A percentile compares a stretch with the other conserved stretches of the same genome.
phyloP scores from a whole-genome alignment of 2,113 vertebrate species.

The Chelonoidis abingdonii region DNA sequence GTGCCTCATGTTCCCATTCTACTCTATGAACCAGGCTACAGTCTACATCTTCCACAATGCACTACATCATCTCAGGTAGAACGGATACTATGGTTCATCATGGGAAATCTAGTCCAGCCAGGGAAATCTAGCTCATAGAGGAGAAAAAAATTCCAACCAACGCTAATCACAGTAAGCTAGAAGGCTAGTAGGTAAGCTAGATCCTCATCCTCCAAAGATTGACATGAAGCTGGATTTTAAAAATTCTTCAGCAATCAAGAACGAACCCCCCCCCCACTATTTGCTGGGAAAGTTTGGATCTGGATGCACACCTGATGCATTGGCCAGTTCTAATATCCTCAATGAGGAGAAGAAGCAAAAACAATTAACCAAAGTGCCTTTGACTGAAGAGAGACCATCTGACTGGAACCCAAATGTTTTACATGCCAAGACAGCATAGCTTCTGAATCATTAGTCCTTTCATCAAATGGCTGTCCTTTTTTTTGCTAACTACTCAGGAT shows the following conservation, averaged over 20 bases:
- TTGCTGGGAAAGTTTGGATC: neutral
- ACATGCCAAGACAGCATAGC: neutral
- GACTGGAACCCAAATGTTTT: neutral
- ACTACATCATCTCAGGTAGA: neutral
- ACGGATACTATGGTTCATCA: neutral
- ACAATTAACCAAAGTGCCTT: neutral
- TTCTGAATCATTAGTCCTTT: neutral
- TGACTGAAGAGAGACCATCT: neutral
- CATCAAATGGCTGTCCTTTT: neutral
- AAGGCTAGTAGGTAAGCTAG: neutral
- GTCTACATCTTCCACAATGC: neutral
- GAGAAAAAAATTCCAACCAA: neutral
- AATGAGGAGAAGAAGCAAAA: neutral
- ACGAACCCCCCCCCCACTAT: neutral
- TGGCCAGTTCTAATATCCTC: neutral
- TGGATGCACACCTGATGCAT: neutral
- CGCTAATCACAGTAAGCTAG: neutral
- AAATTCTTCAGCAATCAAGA: neutral
- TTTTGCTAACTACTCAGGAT: neutral
- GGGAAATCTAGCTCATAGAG: neutral
- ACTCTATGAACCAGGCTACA: neutral
- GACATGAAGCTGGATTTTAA: neutral
- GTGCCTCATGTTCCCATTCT: neutral
- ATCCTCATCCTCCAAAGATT: neutral
- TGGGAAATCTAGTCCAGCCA: neutral